Evolutionary conservation across 1,140 invertebrate species (phyloP), one percentile per base, ranked within the genome.

Genomic region (Bombus turneri): DNA sequence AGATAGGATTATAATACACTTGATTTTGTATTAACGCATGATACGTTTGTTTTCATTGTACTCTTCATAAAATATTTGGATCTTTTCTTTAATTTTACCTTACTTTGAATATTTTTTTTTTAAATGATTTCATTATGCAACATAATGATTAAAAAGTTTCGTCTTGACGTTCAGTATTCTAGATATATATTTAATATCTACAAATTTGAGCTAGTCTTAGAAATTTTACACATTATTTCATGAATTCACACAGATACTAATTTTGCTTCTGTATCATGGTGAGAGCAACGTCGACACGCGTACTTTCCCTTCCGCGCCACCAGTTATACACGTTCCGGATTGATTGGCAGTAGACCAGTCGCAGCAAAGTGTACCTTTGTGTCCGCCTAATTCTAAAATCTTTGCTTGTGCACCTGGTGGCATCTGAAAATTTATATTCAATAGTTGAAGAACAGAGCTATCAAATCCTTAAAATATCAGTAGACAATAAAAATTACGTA

Each of bases 301-400:
- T 34, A 97, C 96, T 87, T 95, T 96, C 39, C 96, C 96, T 91
- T 97, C 96, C 62, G 95, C 94, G 12, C 96, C 95, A 53, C 96
- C 96, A 71, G 96, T 96, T 69, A 97, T 95, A 91, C 96, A 97
- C 34, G 96, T 96, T 57, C 95, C 95, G 43, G 96, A 96, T 91
- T 96, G 96, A 91, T 96, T 96, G 22, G 96, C 95, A 47, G 95
- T 96, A 22, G 96, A 96, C 97, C 96, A 97, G 91, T 97, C 96
- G 73, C 96, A 96, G 47, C 96, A 96, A 15, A 96, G 90, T 0
- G 96, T 95, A 57, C 95, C 94, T 83, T 95, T 96, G 85, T 97
- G 96, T 69, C 96, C 96, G 39, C 96, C 96, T 28, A 97, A 89
- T 80, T 96, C 95, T 87, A 97, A 93, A 77, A 96, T 93, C 72